Evolutionary conservation across 1,140 invertebrate genomes (phyloP), one percentile per base, ranked within the genome.

Genomic region (Leptinotarsa texana): DNA sequence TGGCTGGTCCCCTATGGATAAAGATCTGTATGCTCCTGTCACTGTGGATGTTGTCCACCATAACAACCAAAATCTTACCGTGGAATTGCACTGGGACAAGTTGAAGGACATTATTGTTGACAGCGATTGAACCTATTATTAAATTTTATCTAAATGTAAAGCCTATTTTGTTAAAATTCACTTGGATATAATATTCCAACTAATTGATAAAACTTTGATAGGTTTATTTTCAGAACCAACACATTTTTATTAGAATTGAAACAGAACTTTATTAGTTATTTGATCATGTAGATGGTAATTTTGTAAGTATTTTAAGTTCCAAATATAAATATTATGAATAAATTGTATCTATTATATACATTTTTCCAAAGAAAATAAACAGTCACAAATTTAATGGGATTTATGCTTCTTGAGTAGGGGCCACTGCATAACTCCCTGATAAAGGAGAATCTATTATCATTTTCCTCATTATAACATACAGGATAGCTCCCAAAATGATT

Each of bases 401-500:
- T 18, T 57, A 62, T 13, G 69, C 6, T 21, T 71, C 67, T 61
- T 42, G 21, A 42, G 24, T 48, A 3, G 72, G 67, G 21, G 76
- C 76, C 13, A 80, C 79, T 24, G 76, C 73, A 63, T 82, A 82
- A 42, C 72, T 67, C 18, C 77, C 80, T 24, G 72, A 72, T 65
- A 81, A 42, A n/a, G 80, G 80, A 49, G 78, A 69, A 69, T 87
- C 86, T 15, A 89, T 74, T 15, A 94, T 88, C 6, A 90, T 83
- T 84, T 92, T 93, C 75, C 90, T 90, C 85, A 94, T 86, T 3
- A 92, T 79, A 0, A 89, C 83, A 72, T 92, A 94, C 0, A 93
- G 79, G 27, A 91, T 86, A 8, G 87, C 92, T 57, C 92, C 93
- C 3, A 91, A 78, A 3, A 91, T 17, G 15, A 94, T 79, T 87